Evolutionary conservation across 2,113 vertebrate species (phyloP), one percentile per base, ranked within the genome.

Genomic region (Actinemys pallida): DNA sequence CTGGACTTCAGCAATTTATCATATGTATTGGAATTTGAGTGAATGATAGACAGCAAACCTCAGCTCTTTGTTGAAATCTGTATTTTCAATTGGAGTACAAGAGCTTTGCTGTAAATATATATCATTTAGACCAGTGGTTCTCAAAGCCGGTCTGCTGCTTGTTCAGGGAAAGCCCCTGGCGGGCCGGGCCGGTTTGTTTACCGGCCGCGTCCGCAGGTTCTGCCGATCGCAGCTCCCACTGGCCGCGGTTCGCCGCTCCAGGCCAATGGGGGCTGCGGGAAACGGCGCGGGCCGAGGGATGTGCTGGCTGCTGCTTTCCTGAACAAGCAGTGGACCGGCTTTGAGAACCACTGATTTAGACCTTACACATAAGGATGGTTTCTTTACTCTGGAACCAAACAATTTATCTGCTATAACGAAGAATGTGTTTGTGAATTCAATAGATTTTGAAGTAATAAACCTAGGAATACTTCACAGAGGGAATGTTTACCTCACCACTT

Each of bases 1-100:
- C 42, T 42, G 59, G n/a, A 47, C 13, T 49, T 89, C 92, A 52
- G 45, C 59, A 92, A 39, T 39, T 49, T 35, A 45, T 57, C 75
- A 39, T 29, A 35, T 16, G 24, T 39, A 53, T 8, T 0, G 0
- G 75, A 27, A 22, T 25, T 54, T 75, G 45, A 87, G 62, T 79
- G 24, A 42, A 2, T n/a, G 76, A 84, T 50, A 3, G 31, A 42
- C 27, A 93, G 49, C 65, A 92, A 90, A 45, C 27, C 42, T 87
- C 88, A 82, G 2, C 56, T 92, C 86, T 84, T 16, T 75, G 35
- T 78, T 82, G 50, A 65, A 82, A 29, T n/a, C 24, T 9, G 11
- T 45, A 45, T 42, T 42, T 76, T 45, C 42, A 76, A 3, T 22
- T 52, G 45, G 57, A 27, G 10, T 25, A 79, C 16, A 56, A 47